Conservation (phyloP, 2,113 vertebrate genomes). For the Nerophis ophidion region DNA sequence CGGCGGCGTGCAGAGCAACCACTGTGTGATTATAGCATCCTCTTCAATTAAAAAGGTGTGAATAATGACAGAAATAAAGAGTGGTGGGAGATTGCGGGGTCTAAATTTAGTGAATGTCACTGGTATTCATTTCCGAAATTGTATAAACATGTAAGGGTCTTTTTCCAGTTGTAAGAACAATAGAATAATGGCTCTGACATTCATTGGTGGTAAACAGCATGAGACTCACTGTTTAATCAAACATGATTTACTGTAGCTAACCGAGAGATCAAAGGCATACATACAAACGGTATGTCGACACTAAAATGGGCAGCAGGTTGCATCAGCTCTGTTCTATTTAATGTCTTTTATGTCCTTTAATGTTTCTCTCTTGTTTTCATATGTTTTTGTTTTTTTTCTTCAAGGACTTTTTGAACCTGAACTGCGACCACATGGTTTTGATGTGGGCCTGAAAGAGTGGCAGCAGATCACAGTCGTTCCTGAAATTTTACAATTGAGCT, state of each 20-base stretch:
- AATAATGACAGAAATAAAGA: slow-evolving; percentile 20
- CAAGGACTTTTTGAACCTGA: no score
- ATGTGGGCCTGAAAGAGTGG: no score
- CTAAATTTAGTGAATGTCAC: no score
- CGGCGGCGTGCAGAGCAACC: slow-evolving; percentile 11
- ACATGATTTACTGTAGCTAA: slow-evolving; percentile 3
- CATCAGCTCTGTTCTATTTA: no score
- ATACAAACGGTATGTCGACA: neutral
- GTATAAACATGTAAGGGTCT: slow-evolving; percentile 42
- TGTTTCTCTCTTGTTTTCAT: no score
- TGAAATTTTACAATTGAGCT: no score
- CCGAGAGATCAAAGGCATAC: slow-evolving; percentile 19
- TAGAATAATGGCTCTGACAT: slow-evolving; percentile 31
- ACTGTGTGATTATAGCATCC: slow-evolving; percentile 20
- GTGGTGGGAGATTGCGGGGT: slow-evolving; percentile 2
- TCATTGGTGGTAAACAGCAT: slow-evolving; percentile 43
- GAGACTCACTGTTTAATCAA: neutral
- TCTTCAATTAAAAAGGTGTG: slow-evolving; percentile 41
- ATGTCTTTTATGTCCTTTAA: no score
- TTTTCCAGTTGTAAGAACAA: slow-evolving; percentile 13
- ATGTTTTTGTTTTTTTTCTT: no score
- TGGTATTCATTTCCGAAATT: slow-evolving; percentile 17
- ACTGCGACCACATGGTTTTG: no score
- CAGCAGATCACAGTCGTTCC: no score
- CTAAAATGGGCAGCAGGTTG: no score